Evolutionary conservation across 37 sponge, comb jelly and placozoan genomes (phyloP), one percentile per base, ranked within the genome.

Genomic region (Amphimedon queenslandica): DNA sequence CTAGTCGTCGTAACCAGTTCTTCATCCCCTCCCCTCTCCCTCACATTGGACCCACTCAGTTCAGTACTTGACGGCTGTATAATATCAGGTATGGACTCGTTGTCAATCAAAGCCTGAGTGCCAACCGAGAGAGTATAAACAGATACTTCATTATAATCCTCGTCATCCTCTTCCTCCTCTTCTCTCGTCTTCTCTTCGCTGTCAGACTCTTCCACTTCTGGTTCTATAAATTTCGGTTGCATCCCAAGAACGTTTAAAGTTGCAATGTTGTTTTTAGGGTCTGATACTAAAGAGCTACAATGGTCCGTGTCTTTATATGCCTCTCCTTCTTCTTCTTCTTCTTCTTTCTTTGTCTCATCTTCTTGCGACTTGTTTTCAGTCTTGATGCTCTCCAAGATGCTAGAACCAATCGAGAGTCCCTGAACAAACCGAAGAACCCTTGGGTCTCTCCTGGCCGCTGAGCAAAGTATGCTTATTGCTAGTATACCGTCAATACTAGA

Each of bases 171-270:
- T 10, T 66, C 69, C 40, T 43, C 55, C 23, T 63, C 77, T 60
- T 38, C 33, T 6, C 33, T 31, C 39, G 2, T 4, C n/a, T 58
- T 37, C 13, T 70, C 33, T n/a, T 51, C 31, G 31, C 32, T 24
- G 58, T 51, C 57, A 30, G 47, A 39, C 21, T 25, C 18, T 27
- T 34, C 39, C 33, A 35, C 5, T 13, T 13, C 3, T 27, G 27
- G 38, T 70, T 71, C 74, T 29, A 66, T 58, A 65, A 88, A 88
- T 55, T 61, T 78, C 8, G 77, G 75, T 33, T 88, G 89, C 66
- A 73, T 60, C 3, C 89, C 89, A 23, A 88, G 80, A 2, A 88
- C 55, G 42, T 88, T 88, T 33, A 88, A 30, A 39, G 85, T 84
- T 4, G 21, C 55, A 25, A 38, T n/a, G n/a, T n/a, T n/a, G n/a